A percentile compares a stretch with the other conserved stretches of the same genome.
Evolutionary conservation across 2,888 invertebrate species (phyloP).

Genomic region (Stenotaenia linearis): DNA sequence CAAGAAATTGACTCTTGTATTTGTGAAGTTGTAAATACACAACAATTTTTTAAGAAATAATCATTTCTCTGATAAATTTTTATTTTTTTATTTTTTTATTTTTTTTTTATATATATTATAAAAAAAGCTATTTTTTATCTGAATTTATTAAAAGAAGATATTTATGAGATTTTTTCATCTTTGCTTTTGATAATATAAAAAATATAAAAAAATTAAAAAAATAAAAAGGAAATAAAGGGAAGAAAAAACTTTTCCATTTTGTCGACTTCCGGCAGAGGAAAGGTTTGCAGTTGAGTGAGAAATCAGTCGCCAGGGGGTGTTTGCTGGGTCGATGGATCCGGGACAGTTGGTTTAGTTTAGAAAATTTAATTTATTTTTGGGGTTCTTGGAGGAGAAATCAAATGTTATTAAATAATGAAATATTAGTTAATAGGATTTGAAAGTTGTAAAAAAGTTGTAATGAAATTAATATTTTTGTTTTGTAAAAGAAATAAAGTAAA

Average conservation of each 20-base stretch:
- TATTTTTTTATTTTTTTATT: neutral
- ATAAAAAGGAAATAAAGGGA: neutral
- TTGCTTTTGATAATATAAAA: neutral
- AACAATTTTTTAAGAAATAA: too few species aligned
- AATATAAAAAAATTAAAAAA: too few species aligned
- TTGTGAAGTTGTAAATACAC: too few species aligned
- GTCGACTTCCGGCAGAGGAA: neutral
- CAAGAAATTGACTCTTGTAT: too few species aligned
- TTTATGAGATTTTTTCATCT: neutral
- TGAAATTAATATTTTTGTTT: neutral
- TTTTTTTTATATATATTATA: neutral
- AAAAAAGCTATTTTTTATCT: neutral
- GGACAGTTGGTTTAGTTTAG: neutral
- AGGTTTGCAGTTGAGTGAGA: neutral
- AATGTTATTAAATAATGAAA: neutral
- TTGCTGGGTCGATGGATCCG: neutral
- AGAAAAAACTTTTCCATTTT: neutral
- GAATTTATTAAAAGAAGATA: neutral
- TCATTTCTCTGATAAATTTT: too few species aligned
- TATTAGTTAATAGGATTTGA: too few species aligned
- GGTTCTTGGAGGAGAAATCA: too few species aligned
- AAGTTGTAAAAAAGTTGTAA: too few species aligned
- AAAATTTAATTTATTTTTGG: neutral
- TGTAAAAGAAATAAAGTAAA: neutral
- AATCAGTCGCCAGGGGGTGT: conserved; percentile 4